Percentiles rank a stretch among this genome's conserved stretches.
Evolutionary conservation across 2,797 vertebrate species (phyloP).

Genomic region (Pterois miles): DNA sequence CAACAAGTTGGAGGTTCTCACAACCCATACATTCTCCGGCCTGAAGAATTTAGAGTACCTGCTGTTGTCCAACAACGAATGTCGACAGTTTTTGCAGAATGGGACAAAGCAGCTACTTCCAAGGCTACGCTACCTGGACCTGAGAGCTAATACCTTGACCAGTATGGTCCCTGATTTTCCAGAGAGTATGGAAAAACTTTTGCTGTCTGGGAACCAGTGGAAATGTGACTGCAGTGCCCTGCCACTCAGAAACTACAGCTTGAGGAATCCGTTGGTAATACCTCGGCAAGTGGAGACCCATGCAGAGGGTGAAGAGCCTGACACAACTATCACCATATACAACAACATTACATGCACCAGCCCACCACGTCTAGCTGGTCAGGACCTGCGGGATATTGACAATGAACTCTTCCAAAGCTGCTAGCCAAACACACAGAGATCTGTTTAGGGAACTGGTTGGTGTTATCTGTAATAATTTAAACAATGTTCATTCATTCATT

Average conservation of each 20-base stretch:
- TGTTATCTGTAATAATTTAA: background rate
- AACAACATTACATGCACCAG: slow-evolving; percentile 95
- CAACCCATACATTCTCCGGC: slow-evolving; percentile 83
- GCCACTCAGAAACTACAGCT: slow-evolving; percentile 86
- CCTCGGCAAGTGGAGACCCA: slow-evolving; percentile 88
- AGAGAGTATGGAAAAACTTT: slow-evolving; percentile 88
- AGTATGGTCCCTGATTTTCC: slow-evolving; percentile 79
- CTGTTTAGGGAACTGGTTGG: background rate
- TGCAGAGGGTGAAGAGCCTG: slow-evolving; percentile 88
- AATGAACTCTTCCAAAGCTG: slow-evolving; percentile 87
- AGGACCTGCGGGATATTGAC: slow-evolving; percentile 88
- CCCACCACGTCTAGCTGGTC: slow-evolving; percentile 82
- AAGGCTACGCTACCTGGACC: slow-evolving; percentile 88
- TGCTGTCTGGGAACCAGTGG: slow-evolving; percentile 94
- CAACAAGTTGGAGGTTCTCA: slow-evolving; percentile 88
- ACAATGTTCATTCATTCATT: background rate
- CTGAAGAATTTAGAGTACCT: slow-evolving; percentile 93
- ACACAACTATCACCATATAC: slow-evolving; percentile 85
- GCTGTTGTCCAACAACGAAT: slow-evolving; percentile 89
- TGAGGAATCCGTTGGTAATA: slow-evolving; percentile 83
- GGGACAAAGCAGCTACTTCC: slow-evolving; percentile 80
- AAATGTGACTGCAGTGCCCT: slow-evolving; percentile 88
- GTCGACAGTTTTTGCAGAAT: slow-evolving; percentile 81
- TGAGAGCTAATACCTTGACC: slow-evolving; percentile 87
- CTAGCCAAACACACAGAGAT: slow-evolving; percentile 63